A percentile compares a stretch with the other conserved stretches of the same genome.
Conservation (phyloP, 1,140 invertebrate species). For the Uloborus diversus region DNA sequence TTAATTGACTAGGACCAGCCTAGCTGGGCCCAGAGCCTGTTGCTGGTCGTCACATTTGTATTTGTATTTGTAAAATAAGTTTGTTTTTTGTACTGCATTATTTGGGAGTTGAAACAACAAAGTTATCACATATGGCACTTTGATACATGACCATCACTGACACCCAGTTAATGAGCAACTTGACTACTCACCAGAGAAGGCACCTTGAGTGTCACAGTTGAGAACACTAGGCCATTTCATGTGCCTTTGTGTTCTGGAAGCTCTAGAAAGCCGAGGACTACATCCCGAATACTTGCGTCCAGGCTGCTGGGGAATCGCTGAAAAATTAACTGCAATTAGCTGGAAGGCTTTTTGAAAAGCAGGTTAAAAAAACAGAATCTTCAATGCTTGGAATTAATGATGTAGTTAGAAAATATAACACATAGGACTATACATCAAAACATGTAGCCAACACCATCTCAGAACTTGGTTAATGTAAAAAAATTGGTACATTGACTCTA, state of each 20-base stretch:
- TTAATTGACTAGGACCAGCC: too few species aligned
- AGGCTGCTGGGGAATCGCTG: constrained; percentile 12
- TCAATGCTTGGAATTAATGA: neutral
- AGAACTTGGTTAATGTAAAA: neutral
- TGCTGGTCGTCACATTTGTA: too few species aligned
- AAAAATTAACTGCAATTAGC: neutral
- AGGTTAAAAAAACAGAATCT: neutral
- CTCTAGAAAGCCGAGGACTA: constrained; percentile 26
- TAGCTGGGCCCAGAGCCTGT: too few species aligned
- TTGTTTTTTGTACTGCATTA: neutral
- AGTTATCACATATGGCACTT: too few species aligned
- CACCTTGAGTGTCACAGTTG: constrained; percentile 20
- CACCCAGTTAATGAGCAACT: neutral
- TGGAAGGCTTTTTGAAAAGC: too few species aligned
- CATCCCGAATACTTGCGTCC: neutral
- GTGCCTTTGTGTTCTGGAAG: constrained; percentile 26
- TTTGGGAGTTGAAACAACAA: too few species aligned
- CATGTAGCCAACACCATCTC: neutral
- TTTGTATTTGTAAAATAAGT: neutral
- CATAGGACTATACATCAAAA: neutral
- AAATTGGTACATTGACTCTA: neutral
- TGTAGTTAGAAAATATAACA: neutral
- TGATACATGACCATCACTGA: too few species aligned
- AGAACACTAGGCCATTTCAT: constrained; percentile 37
- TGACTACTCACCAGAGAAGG: constrained; percentile 27